phyloP scores from a whole-genome alignment of 2,113 vertebrate genomes.

The Chrysemys picta region DNA sequence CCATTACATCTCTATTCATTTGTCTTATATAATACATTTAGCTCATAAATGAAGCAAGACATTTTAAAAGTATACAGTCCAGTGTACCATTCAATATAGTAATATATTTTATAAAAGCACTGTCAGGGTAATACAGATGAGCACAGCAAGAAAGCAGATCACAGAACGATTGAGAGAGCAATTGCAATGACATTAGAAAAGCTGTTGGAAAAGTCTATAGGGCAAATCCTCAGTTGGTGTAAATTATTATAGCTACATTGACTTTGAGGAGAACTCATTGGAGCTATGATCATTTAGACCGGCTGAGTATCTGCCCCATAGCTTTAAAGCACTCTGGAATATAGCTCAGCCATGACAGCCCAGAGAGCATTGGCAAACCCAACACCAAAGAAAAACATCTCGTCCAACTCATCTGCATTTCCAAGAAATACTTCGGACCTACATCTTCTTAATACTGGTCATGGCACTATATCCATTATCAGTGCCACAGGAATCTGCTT shows the following conservation, averaged over 20 bases:
- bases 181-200: neutral
- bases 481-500: neutral
- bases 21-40: neutral
- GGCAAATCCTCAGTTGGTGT: neutral
- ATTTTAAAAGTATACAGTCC: neutral
- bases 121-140: neutral
- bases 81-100: conserved; percentile 4
- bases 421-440: neutral
- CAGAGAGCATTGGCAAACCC: neutral
- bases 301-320: accelerated
- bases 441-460: neutral
- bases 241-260: neutral
- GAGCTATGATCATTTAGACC: neutral
- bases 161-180: neutral
- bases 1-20: neutral
- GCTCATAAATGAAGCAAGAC: neutral
- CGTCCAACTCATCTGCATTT: accelerated
- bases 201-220: neutral
- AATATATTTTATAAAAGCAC: neutral
- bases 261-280: neutral
- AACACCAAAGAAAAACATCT: neutral
- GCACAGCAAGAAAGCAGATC: neutral
- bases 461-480: neutral
- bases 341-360: accelerated
- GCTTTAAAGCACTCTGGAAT: neutral